These are phyloP conservation scores for Meleagris gallopavo DNA, from an alignment of 2,113 vertebrate genomes.

Conservation along the genomic window DNA sequence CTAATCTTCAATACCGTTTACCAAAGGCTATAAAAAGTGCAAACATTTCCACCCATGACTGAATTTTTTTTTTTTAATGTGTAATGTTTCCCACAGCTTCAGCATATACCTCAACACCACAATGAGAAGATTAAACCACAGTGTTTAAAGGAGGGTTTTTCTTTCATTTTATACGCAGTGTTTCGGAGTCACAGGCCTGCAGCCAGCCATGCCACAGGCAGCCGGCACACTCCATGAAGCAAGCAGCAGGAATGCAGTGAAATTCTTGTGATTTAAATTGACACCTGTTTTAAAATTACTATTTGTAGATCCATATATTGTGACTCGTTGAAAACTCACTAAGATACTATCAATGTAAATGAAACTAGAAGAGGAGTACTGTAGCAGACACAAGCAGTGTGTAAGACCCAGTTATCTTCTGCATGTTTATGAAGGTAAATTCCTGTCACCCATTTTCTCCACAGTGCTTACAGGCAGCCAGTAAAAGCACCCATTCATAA, in stretches of 20 bases:
- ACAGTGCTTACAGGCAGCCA: background rate
- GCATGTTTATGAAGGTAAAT: background rate
- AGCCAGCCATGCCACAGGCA: background rate
- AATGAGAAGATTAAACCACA: fast-evolving
- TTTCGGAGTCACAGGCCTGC: background rate
- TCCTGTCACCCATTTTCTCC: background rate
- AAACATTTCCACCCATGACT: background rate
- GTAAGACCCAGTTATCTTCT: background rate
- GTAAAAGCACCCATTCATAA: background rate
- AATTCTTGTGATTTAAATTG: background rate
- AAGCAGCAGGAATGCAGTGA: background rate
- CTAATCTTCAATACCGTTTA: background rate
- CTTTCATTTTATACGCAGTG: background rate
- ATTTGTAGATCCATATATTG: background rate
- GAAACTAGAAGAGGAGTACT: background rate
- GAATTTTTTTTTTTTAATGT: background rate
- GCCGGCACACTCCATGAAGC: fast-evolving
- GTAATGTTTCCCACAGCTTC: background rate
- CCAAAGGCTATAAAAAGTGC: background rate
- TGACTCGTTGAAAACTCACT: background rate
- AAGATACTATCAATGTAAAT: background rate
- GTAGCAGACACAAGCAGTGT: background rate
- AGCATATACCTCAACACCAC: background rate
- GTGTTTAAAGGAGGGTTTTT: background rate
- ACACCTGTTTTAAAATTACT: background rate